Evolutionary conservation across 2,113 vertebrate genomes (phyloP), one percentile per base, ranked within the genome.

Genomic region (Chamaea fasciata): DNA sequence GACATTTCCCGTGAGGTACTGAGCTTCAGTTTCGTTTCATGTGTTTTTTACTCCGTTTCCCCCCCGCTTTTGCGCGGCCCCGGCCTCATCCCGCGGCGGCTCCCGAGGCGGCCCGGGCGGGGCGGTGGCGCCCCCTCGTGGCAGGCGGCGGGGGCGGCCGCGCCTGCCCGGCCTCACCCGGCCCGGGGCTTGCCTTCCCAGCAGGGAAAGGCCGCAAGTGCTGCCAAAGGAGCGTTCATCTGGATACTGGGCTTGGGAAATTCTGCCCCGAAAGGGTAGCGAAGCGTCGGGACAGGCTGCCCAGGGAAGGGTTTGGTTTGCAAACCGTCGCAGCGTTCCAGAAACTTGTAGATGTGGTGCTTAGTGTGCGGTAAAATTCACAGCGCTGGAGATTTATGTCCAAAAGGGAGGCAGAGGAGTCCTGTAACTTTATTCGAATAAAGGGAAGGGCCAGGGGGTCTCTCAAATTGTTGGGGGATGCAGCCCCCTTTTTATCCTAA

Each of bases 211-310:
- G 52, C 24, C 42, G 33, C 42, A 0, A 1, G 17, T 0, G 24
- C 10, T 4, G 30, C 24, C 35, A 0, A 5, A 11, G 10, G 21
- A 59, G 37, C 31, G 1, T 5, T 31, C 3, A 0, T 21, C 26
- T 8, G 44, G 16, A 2, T 9, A 0, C 2, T 2, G 42, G 12
- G 8, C 2, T 12, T 7, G 41, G 26, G 26, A 14, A 42, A 59
- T 27, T 27, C 37, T 10, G 11, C 62, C 7, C 37, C 52, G 13
- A 26, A 67, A 50, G 44, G 35, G 35, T 5, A 5, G 20, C 1
- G 30, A 42, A 31, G 44, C 16, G 2, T 4, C 15, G 44, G 17
- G 17, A 37, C 31, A 44, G 31, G 53, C 37, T 44, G 21, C 11
- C 21, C 62, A 3, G 21, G 21, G 21, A 42, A 31, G 4, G 37